A percentile compares a stretch with the other conserved stretches of the same genome.
Evolutionary conservation across 2,888 invertebrate genomes (phyloP).

Genomic region (Campoletis raptor): DNA sequence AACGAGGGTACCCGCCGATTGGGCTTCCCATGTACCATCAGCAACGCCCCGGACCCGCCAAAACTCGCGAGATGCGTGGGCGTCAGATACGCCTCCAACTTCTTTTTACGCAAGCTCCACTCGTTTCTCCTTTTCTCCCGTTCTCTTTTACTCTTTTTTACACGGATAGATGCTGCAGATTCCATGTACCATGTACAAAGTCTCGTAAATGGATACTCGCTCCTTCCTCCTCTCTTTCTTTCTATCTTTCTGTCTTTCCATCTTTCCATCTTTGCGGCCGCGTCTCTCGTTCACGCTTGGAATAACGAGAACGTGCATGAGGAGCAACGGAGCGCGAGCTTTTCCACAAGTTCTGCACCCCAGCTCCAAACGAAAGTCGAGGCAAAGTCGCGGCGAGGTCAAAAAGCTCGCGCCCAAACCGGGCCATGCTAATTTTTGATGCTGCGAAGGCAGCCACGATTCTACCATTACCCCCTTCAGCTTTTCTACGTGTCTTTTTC

Average conservation of each 20-base stretch:
- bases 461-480: not conserved
- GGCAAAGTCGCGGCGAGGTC: conserved; percentile 48
- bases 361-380: conserved; percentile 48
- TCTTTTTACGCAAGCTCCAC: conserved; percentile 72
- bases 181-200: conserved; percentile 39
- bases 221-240: not conserved
- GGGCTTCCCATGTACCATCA: conserved; percentile 81
- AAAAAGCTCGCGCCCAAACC: conserved; percentile 54
- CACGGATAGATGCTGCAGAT: not conserved
- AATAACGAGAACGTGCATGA: conserved; percentile 60
- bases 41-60: conserved; percentile 82
- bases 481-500: conserved; percentile 10
- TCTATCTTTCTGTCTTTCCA: not conserved
- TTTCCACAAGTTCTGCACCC: conserved; percentile 45
- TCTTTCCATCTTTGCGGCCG: conserved; percentile 27
- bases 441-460: not conserved
- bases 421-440: conserved; percentile 39
- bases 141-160: conserved; percentile 1
- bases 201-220: conserved; percentile 48
- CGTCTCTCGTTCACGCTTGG: conserved; percentile 64
- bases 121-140: conserved; percentile 57
- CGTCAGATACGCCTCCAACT: conserved; percentile 82
- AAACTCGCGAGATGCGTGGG: conserved; percentile 82
- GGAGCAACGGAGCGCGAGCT: conserved; percentile 52
- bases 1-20: conserved; percentile 80